Evolutionary conservation across 2,888 invertebrate genomes (phyloP), one percentile per base, ranked within the genome.

Genomic region (Latheticus oryzae): DNA sequence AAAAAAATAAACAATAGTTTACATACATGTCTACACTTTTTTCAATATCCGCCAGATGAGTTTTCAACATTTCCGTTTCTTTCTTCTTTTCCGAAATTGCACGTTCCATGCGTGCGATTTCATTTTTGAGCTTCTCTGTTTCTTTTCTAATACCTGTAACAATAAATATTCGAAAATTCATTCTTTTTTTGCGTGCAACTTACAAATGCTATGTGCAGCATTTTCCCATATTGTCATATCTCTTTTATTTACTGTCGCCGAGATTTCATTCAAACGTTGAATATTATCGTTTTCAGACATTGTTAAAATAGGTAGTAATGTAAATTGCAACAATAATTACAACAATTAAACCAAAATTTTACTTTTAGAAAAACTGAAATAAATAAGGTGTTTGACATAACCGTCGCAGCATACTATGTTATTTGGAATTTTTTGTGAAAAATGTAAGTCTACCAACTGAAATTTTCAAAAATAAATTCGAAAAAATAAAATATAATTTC

Each of bases 141-240:
- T 52, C 13, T 21, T 32, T 42, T 21, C 30, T 17, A 7, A 52
- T 32, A 24, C 42, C 52, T 52, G 9, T 3, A 50, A 50, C 5
- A 37, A 19, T 5, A 19, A 19, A 19, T 19, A 19, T 5, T 19
- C 5, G n/a, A n/a, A n/a, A n/a, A n/a, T n/a, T n/a, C n/a, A n/a
- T n/a, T n/a, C n/a, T n/a, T n/a, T n/a, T n/a, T n/a, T n/a, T n/a
- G n/a, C n/a, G n/a, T n/a, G 7, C 3, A 2, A 38, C 28, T 13
- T 40, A 51, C 51, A 38, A 11, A 7, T 17, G 28, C 30, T 32
- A 8, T 30, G 17, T 12, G 51, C 38, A 5, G 5, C 11, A 30
- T 38, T 30, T 37, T 51, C 38, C 51, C 51, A 51, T 40, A 51
- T 30, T 28, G 17, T 38, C 7, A 17, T 26, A 7, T 51, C 51